These are phyloP conservation scores for Parthenolecanium corni DNA, from an alignment of 2,888 invertebrate genomes.

Conservation along the genomic window DNA sequence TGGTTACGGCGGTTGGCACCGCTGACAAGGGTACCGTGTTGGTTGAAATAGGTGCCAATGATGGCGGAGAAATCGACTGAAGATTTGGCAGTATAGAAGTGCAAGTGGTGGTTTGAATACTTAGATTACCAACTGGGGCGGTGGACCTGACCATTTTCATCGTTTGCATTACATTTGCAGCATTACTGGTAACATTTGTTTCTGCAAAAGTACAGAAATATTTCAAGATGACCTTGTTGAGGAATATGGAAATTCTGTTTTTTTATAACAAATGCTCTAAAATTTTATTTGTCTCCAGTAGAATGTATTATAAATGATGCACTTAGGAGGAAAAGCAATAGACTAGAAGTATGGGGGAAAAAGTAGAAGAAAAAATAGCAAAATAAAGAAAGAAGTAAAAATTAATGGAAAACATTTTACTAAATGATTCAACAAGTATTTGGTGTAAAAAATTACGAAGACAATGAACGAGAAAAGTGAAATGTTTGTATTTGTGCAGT, in stretches of 20 bases:
- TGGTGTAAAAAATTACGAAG: too few species aligned
- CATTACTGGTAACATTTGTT: not conserved
- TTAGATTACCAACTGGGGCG: not conserved
- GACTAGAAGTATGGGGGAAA: too few species aligned
- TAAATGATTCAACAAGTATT: not conserved
- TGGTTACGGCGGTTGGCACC: not conserved
- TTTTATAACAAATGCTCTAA: too few species aligned
- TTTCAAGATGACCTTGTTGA: too few species aligned
- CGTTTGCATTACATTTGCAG: conserved; percentile 3
- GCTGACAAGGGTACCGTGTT: not conserved
- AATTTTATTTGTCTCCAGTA: too few species aligned
- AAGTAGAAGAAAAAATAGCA: too few species aligned
- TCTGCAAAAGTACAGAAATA: too few species aligned
- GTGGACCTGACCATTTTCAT: conserved; percentile 7
- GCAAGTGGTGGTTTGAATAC: conserved; percentile 9
- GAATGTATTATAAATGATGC: too few species aligned
- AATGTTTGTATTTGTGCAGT: too few species aligned
- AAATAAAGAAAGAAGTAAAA: not conserved
- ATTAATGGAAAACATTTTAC: not conserved
- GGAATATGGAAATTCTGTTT: too few species aligned
- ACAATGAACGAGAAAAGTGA: too few species aligned
- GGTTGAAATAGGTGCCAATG: not conserved
- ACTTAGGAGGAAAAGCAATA: too few species aligned
- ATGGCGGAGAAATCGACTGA: not conserved
- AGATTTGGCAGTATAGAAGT: conserved; percentile 3